Base-by-base conservation (phyloP, 2,797 vertebrate genomes). In the Siniperca obscura region DNA sequence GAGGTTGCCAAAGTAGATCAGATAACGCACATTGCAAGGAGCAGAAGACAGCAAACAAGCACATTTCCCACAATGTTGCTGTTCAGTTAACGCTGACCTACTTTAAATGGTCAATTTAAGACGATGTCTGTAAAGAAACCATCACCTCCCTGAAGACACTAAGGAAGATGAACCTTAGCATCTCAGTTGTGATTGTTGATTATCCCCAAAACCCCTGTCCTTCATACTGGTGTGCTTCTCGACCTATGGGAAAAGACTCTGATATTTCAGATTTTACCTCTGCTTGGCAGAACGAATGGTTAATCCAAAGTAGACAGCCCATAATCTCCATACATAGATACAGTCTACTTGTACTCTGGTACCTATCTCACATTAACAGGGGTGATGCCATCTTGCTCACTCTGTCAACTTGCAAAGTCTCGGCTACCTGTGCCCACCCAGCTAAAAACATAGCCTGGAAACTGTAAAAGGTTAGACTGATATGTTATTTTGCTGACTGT, bases 111-210 rank as follows among this genome's bases (percentile, higher is more conserved):
- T 75, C 74, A 72, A 36, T 68, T 90, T 78, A 87, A 92, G 93
- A 94, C 92, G 93, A 96, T 97, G 96, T 97, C 96, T 96, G 94
- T 96, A 95, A 97, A 97, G 96, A 97, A 97, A 97, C 95, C 94
- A 68, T 95, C 85, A 90, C 91, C 93, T 93, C 94, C 91, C 94
- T 95, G 96, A 96, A 96, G 96, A 97, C 97, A 96, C 96, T 96
- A 93, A 96, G 82, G 70, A 71, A 46, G 16, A 70, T 56, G 7
- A 59, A 48, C 78, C 72, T 83, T 80, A 78, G 83, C 83, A 12
- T 88, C 72, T 86, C 66, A 67, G 55, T 42, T 69, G 70, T 77
- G 74, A 82, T 73, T 52, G 61, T 80, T 81, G 60, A 78, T 70
- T 76, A 27, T 30, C 16, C 38, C 67, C 16, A 1, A 52, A 71